phyloP scores from a whole-genome alignment of 2,797 vertebrate species.

The Tenualosa ilisha region DNA sequence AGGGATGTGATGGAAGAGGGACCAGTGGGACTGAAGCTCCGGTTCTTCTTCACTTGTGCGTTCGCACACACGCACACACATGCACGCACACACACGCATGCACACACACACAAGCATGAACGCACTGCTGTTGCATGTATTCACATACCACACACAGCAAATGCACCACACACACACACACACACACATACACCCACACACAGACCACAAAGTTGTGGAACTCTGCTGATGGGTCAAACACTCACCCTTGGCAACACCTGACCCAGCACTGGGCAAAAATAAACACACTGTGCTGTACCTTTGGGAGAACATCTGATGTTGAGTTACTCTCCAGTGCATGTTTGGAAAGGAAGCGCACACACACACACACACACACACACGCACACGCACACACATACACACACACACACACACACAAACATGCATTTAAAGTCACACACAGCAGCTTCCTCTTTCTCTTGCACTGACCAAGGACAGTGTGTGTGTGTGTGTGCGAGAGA shows the following conservation, averaged over 20 bases:
- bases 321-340: neutral
- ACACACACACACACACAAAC: neutral
- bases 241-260: constrained; percentile 18
- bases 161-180: neutral
- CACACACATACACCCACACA: neutral
- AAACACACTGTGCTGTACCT: neutral
- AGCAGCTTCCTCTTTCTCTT: neutral
- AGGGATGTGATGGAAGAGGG: neutral
- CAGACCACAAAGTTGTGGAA: neutral
- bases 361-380: neutral
- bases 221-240: neutral
- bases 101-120: neutral
- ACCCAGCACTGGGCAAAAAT: neutral
- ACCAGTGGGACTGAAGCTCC: neutral
- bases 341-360: neutral
- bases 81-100: neutral
- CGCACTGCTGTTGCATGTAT: neutral
- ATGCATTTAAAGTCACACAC: neutral
- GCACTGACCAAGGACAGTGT: neutral
- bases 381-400: neutral
- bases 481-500: too few relatives aligned
- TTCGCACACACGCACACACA: neutral
- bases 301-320: constrained; percentile 9
- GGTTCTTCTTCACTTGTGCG: neutral
- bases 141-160: neutral